Evolutionary conservation across 2,113 vertebrate genomes (phyloP), one percentile per base, ranked within the genome.

Genomic region (Daubentonia madagascariensis): DNA sequence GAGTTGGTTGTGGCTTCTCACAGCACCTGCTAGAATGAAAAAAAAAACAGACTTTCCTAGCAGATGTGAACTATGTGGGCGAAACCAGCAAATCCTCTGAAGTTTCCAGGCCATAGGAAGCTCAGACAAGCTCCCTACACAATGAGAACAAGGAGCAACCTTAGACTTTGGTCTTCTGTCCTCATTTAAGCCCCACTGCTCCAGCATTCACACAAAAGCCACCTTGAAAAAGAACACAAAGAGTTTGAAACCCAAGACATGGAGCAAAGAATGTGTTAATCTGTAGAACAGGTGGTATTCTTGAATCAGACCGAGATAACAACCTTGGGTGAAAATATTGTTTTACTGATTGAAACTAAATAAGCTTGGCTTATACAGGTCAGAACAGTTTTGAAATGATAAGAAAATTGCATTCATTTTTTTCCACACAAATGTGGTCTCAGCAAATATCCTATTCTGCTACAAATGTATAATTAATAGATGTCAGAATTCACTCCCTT

Each of bases 371-470:
- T 11, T 28, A 12, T 9, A 17, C 13, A 43, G 13, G 20, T 8
- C 16, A 28, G 17, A 23, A 37, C 23, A 43, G 18, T 32, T 32
- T 25, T 18, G 35, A 17, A 35, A 25, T 81, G 32, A 18, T 43
- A 13, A 76, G 50, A 25, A 76, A 18, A 0, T 48, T 37, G 16
- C 23, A 6, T 28, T 18, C n/a, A n/a, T n/a, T n/a, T 54, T 48
- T 93, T 54, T 54, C 37, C 1, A 10, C 2, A 22, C 2, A 3
- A 0, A 1, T 11, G 30, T 10, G 5, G 30, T n/a, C 3, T 20
- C 14, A 43, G 7, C 17, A 2, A n/a, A 32, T 11, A 25, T 25
- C 30, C 28, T 35, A 4, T 45, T 18, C 48, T 7, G 3, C 48
- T 18, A 35, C 32, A 67, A 25, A 3, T 2, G 73, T 57, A 13